Evolutionary conservation across 2,113 vertebrate species (phyloP).

Genomic region (Spea bombifrons): DNA sequence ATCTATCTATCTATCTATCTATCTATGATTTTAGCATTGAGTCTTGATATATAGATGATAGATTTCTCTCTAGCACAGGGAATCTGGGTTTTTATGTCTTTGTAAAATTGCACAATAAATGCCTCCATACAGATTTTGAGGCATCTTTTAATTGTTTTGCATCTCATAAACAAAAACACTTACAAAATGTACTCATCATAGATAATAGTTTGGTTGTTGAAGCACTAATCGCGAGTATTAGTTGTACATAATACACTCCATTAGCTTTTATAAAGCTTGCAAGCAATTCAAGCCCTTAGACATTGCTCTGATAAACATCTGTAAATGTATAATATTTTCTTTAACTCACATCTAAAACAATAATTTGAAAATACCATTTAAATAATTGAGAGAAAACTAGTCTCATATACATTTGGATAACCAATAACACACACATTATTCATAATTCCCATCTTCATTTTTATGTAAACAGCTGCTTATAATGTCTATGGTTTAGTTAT

Average conservation of each 20-base stretch:
- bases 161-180: conserved; percentile 3
- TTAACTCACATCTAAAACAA: conserved; percentile 27
- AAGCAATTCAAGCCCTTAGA: conserved; percentile 15
- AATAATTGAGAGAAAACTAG: conserved; percentile 11
- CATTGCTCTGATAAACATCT: conserved; percentile 17
- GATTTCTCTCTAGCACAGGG: no score
- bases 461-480: conserved; percentile 14
- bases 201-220: conserved; percentile 11
- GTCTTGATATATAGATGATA: no score
- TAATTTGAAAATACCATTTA: conserved; percentile 36
- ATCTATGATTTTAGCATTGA: no score
- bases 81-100: no score
- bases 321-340: conserved; percentile 30
- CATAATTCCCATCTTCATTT: background rate
- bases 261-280: conserved; percentile 25
- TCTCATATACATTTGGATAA: conserved; percentile 8
- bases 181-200: background rate
- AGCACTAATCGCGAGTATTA: conserved; percentile 30
- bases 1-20: no score
- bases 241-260: conserved; percentile 29
- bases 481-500: background rate
- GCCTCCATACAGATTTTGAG: no score
- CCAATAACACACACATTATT: conserved; percentile 28
- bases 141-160: background rate
- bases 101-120: no score